Evolutionary conservation across 2,797 vertebrate species (phyloP).

Genomic region (Streptopelia turtur): DNA sequence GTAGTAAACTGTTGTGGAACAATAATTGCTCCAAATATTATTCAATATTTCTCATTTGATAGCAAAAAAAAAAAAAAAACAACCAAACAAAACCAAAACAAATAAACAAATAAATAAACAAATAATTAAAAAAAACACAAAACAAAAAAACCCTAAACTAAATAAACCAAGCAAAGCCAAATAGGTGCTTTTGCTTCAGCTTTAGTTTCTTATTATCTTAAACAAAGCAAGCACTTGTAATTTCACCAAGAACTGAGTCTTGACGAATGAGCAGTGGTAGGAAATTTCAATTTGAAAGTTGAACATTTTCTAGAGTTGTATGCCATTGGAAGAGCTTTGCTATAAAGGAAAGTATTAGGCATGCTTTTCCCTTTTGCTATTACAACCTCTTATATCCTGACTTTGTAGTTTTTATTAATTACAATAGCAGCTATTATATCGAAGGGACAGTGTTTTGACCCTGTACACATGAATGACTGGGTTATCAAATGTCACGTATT

Average conservation of each 20-base stretch:
- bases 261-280: neutral
- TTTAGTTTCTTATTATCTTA: neutral
- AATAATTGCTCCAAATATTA: neutral
- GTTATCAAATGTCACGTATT: neutral
- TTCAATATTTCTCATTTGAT: neutral
- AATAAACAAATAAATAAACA: too few species aligned
- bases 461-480: neutral
- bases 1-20: neutral
- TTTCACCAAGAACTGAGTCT: neutral
- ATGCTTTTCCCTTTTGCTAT: neutral
- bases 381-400: neutral
- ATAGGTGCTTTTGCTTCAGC: neutral
- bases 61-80: neutral
- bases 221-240: neutral
- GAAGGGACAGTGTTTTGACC: neutral
- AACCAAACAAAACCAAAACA: too few species aligned
- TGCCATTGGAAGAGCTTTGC: neutral
- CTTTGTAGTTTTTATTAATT: neutral
- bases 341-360: neutral
- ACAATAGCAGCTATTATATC: neutral
- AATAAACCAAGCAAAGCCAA: neutral
- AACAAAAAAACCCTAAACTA: accelerated
- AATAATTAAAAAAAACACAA: too few species aligned
- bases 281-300: neutral
- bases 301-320: neutral